Percentiles rank a stretch among this genome's conserved stretches.
These are phyloP conservation scores for Melinaea menophilus DNA, from an alignment of 2,888 invertebrate species.

Conservation along the genomic window DNA sequence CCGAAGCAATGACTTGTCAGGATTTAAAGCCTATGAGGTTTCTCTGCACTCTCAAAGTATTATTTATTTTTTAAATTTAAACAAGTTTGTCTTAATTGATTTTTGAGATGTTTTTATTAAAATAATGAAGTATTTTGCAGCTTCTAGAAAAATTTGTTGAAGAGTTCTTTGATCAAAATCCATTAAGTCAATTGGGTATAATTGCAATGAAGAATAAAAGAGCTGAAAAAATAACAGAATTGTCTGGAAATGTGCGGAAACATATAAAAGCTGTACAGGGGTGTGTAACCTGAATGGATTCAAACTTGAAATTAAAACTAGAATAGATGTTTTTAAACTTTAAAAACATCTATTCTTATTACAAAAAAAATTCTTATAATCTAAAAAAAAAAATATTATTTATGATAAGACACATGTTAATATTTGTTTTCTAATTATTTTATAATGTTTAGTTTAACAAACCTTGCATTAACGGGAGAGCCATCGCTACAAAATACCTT, in stretches of 20 bases:
- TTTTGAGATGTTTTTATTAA: neutral
- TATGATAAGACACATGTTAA: no score
- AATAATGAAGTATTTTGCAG: no score
- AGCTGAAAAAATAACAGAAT: constrained; percentile 93
- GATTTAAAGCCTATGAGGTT: constrained; percentile 96
- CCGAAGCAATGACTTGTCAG: constrained; percentile 95
- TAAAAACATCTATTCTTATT: no score
- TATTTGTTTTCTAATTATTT: neutral
- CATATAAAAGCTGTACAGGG: constrained; percentile 84
- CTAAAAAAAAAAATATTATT: no score
- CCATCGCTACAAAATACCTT: constrained; percentile 97
- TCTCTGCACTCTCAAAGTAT: constrained; percentile 90
- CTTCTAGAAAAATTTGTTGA: constrained; percentile 95
- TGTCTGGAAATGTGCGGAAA: constrained; percentile 91
- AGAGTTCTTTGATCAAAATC: constrained; percentile 99
- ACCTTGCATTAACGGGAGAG: constrained; percentile 88
- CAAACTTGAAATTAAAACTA: neutral
- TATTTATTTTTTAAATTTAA: constrained; percentile 11
- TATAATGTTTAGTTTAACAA: constrained; percentile 67
- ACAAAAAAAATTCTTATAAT: no score
- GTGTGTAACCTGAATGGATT: constrained; percentile 44
- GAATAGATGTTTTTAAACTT: no score
- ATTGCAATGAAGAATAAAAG: constrained; percentile 94
- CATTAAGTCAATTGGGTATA: constrained; percentile 97
- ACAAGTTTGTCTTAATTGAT: neutral